Evolutionary conservation across 2,113 vertebrate genomes (phyloP).

Genomic region (Grus americana): DNA sequence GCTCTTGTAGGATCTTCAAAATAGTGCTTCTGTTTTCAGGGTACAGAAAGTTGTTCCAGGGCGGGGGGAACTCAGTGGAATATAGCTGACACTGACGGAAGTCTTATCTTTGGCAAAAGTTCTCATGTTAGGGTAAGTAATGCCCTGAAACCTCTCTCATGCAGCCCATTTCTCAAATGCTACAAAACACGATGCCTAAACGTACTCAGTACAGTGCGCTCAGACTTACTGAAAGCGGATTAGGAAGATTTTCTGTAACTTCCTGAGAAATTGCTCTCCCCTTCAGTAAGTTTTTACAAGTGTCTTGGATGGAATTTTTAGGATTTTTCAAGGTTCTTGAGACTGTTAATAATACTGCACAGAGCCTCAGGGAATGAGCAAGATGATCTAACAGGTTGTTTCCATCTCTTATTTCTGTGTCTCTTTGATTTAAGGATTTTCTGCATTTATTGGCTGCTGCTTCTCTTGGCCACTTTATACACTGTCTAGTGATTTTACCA

Average conservation of each 20-base stretch:
- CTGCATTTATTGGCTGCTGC: slow-evolving; percentile 40
- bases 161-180: background rate
- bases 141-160: background rate
- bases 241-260: background rate
- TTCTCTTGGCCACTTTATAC: slow-evolving; percentile 39
- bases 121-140: background rate
- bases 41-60: background rate
- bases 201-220: rapidly evolving
- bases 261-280: slow-evolving; percentile 25
- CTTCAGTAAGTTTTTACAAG: slow-evolving; percentile 36
- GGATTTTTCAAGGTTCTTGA: slow-evolving; percentile 41
- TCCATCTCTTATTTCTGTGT: slow-evolving; percentile 35
- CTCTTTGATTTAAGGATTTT: slow-evolving; percentile 64
- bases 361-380: background rate
- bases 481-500: slow-evolving; percentile 16
- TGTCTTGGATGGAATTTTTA: slow-evolving; percentile 22
- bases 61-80: background rate
- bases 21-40: background rate
- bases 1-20: background rate
- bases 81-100: background rate
- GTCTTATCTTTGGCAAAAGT: background rate
- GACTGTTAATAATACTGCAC: slow-evolving; percentile 26
- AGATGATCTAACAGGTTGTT: slow-evolving; percentile 46
- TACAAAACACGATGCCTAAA: background rate
- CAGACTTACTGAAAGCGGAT: background rate